Evolutionary conservation across 2,113 vertebrate genomes (phyloP).

Genomic region (Cololabis saira): DNA sequence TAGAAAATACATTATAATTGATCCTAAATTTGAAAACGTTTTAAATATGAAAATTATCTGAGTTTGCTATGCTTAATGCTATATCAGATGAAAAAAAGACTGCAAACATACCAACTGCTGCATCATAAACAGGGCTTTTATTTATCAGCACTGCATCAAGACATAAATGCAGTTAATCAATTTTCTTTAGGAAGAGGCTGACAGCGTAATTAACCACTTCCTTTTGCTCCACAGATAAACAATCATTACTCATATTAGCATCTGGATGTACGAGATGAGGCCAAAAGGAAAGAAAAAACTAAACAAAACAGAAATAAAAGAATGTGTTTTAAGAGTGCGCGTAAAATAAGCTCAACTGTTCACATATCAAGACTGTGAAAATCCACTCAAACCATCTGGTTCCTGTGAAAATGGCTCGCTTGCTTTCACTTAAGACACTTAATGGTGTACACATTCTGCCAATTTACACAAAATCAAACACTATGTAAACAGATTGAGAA

Average conservation of each 20-base stretch:
- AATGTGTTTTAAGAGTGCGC: constrained; percentile 6
- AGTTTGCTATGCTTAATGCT: neutral
- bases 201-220: constrained; percentile 69
- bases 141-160: constrained; percentile 54
- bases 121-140: constrained; percentile 56
- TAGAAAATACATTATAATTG: no score
- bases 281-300: constrained; percentile 11
- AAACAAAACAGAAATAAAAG: constrained; percentile 1
- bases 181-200: constrained; percentile 50
- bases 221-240: constrained; percentile 57
- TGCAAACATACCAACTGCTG: constrained; percentile 37
- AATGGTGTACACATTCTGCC: constrained; percentile 41
- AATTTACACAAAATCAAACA: constrained; percentile 61
- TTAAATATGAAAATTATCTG: no score
- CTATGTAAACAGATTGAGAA: constrained; percentile 53
- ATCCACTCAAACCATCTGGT: constrained; percentile 23
- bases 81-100: constrained; percentile 14
- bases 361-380: constrained; percentile 18
- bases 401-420: constrained; percentile 12
- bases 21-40: no score
- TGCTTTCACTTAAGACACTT: constrained; percentile 28
- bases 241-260: constrained; percentile 56
- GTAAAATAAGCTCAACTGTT: constrained; percentile 22
- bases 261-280: constrained; percentile 24
- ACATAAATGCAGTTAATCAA: constrained; percentile 49